A percentile compares a stretch with the other conserved stretches of the same genome.
phyloP scores from a whole-genome alignment of 2,888 invertebrate genomes.

The Rambutsinella grinnellia region DNA sequence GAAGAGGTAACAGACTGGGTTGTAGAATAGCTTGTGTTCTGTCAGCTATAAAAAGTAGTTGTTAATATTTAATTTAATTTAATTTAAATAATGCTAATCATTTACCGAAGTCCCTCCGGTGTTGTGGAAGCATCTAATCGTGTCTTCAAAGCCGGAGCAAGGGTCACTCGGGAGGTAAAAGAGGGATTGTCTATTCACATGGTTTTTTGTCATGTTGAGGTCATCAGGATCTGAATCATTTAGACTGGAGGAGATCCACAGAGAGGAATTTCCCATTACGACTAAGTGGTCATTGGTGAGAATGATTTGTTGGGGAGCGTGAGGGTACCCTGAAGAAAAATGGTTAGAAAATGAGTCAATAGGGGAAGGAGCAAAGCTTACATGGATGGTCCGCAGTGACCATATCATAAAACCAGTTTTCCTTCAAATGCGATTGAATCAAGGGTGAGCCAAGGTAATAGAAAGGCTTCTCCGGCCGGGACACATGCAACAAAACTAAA shows the following conservation, averaged over 20 bases:
- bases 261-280: conserved; percentile 28
- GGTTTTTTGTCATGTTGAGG: neutral
- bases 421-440: conserved; percentile 24
- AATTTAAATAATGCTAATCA: neutral
- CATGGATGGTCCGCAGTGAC: conserved; percentile 24
- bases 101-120: neutral
- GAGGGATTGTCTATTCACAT: conserved; percentile 21
- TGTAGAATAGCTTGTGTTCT: conserved; percentile 42
- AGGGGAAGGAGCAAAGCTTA: conserved; percentile 3
- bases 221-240: conserved; percentile 23
- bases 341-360: neutral
- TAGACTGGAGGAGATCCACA: conserved; percentile 50
- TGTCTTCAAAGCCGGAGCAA: conserved; percentile 26
- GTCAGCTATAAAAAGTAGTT: neutral
- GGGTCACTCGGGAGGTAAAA: conserved; percentile 44
- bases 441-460: conserved; percentile 28
- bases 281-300: conserved; percentile 55
- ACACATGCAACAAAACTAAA: conserved; percentile 12
- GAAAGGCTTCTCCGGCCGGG: neutral
- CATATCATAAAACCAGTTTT: conserved; percentile 45
- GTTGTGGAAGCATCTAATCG: conserved; percentile 38
- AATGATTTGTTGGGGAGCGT: conserved; percentile 30
- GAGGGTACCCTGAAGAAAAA: conserved; percentile 32
- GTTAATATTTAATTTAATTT: conserved; percentile 8
- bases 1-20: conserved; percentile 48